These are phyloP conservation scores for Percopsis transmontana DNA, from an alignment of 2,113 vertebrate species.

Conservation along the genomic window DNA sequence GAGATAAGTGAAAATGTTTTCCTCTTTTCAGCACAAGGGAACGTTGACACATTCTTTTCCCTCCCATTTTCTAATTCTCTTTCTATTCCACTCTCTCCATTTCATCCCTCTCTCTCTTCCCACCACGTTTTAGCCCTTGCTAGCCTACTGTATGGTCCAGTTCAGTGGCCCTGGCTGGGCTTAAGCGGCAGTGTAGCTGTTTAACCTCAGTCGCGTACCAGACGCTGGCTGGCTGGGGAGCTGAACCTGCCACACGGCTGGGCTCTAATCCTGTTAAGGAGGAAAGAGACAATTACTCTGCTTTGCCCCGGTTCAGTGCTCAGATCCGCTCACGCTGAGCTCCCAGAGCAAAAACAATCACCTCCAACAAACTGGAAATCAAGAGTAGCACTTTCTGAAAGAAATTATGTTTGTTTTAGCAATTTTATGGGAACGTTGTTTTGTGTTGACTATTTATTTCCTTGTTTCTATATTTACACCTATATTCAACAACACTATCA, in stretches of 20 bases:
- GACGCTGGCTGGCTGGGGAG: constrained; percentile 45
- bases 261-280: constrained; percentile 69
- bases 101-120: background rate
- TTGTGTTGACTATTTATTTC: too few relatives aligned
- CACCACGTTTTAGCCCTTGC: background rate
- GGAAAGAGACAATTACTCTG: constrained; percentile 72
- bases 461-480: too few relatives aligned
- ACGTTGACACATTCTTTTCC: background rate
- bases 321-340: constrained; percentile 56
- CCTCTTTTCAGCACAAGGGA: too few relatives aligned
- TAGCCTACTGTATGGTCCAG: background rate
- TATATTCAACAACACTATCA: too few relatives aligned
- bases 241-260: constrained; percentile 63
- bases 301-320: constrained; percentile 58
- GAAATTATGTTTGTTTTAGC: constrained; percentile 6
- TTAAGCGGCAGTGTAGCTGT: constrained; percentile 19
- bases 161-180: constrained; percentile 28
- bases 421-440: too few relatives aligned
- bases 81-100: background rate
- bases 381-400: background rate
- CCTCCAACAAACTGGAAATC: constrained; percentile 10
- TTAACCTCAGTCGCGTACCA: constrained; percentile 30
- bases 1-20: too few relatives aligned
- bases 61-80: background rate
- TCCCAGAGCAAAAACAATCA: constrained; percentile 29